phyloP scores from a whole-genome alignment of 2,797 vertebrate genomes.

The Manis pentadactyla region DNA sequence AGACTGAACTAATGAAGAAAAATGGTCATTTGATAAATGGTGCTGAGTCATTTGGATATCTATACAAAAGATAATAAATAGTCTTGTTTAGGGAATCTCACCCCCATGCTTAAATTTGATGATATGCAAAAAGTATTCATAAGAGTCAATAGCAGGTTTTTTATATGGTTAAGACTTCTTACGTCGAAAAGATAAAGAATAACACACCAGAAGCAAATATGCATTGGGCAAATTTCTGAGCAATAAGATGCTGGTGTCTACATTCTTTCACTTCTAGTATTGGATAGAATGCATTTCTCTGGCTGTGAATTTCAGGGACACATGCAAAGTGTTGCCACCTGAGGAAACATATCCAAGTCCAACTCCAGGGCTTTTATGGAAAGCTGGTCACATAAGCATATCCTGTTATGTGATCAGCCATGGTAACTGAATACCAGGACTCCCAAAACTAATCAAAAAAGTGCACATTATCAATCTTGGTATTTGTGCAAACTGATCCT shows the following conservation, averaged over 20 bases:
- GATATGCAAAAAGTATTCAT: neutral
- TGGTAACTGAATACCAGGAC: neutral
- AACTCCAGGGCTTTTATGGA: neutral
- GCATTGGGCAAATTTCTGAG: neutral
- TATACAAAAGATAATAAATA: neutral
- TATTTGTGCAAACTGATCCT: neutral
- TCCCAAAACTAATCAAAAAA: neutral
- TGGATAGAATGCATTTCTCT: neutral
- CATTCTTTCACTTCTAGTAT: neutral
- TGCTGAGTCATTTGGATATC: neutral
- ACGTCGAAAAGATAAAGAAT: neutral
- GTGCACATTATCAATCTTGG: neutral
- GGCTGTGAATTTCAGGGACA: neutral
- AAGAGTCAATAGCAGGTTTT: neutral
- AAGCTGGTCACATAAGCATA: neutral
- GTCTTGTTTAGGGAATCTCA: neutral
- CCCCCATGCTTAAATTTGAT: neutral
- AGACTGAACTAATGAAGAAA: neutral
- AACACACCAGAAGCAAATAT: neutral
- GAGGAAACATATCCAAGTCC: neutral
- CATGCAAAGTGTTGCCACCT: neutral
- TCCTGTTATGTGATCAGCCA: neutral
- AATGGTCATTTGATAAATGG: neutral
- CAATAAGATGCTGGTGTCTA: neutral
- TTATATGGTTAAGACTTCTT: neutral